Evolutionary conservation across 2,888 invertebrate species (phyloP).

Genomic region (Amitus sp.): DNA sequence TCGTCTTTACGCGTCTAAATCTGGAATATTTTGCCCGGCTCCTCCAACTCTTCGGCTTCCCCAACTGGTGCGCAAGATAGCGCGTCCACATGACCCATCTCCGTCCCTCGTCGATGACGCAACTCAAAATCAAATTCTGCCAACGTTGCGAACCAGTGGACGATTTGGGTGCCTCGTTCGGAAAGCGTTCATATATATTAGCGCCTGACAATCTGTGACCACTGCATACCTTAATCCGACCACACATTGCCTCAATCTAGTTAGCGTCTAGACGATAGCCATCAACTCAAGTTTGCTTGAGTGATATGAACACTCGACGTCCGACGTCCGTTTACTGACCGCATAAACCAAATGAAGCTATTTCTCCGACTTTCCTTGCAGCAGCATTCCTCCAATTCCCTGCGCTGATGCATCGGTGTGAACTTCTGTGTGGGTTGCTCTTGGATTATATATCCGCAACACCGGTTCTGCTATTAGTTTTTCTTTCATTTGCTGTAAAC

Average conservation of each 20-base stretch:
- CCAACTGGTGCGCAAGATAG: neutral
- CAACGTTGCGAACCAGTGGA: too few species aligned
- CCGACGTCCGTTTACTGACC: neutral
- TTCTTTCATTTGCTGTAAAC: neutral
- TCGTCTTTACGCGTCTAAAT: neutral
- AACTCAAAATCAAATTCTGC: neutral
- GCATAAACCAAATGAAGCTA: neutral
- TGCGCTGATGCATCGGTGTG: neutral
- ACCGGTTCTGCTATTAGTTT: neutral
- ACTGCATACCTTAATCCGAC: too few species aligned
- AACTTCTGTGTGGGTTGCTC: neutral
- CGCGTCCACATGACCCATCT: neutral
- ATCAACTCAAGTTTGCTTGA: too few species aligned
- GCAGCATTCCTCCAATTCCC: neutral
- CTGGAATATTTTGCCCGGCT: too few species aligned
- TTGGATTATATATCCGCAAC: neutral
- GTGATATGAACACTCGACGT: neutral
- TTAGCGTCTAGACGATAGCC: neutral
- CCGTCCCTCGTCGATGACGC: neutral
- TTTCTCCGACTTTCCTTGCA: neutral
- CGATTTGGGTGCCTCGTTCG: neutral
- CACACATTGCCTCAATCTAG: conserved; percentile 7
- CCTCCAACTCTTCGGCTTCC: neutral
- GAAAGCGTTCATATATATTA: neutral
- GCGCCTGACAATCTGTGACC: too few species aligned